Evolutionary conservation across 2,888 invertebrate genomes (phyloP).

Genomic region (Parochlus steinenii): DNA sequence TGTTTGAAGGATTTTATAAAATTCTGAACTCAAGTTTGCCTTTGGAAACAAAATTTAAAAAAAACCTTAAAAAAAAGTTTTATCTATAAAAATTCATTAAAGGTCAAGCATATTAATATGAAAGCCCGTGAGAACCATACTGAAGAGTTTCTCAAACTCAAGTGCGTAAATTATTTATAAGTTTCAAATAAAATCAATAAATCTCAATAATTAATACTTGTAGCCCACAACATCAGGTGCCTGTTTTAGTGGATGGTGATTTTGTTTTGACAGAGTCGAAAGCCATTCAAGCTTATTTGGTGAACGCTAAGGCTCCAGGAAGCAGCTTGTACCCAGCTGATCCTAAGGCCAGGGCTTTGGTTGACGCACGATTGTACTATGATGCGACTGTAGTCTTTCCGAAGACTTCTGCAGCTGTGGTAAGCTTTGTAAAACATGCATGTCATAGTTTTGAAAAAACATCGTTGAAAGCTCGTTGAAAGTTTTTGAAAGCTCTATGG

Average conservation of each 20-base stretch:
- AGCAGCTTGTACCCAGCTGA: background rate
- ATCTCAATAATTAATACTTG: too few relatives aligned
- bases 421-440: background rate
- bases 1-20: too few relatives aligned
- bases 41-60: too few relatives aligned
- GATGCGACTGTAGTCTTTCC: background rate
- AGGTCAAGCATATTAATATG: too few relatives aligned
- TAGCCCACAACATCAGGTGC: slow-evolving; percentile 1
- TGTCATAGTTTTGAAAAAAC: background rate
- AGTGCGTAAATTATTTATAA: too few relatives aligned
- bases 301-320: background rate
- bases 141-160: background rate
- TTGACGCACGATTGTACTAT: slow-evolving; percentile 1
- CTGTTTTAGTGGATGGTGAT: slow-evolving; percentile 2
- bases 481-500: background rate
- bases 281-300: slow-evolving; percentile 5
- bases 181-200: too few relatives aligned
- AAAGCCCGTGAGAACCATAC: background rate
- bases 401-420: background rate
- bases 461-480: background rate
- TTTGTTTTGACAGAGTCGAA: slow-evolving; percentile 4
- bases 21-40: too few relatives aligned
- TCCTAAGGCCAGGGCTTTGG: background rate
- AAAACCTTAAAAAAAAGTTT: too few relatives aligned
- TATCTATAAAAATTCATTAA: too few relatives aligned